Conservation (phyloP, 1,140 invertebrate genomes). For the Sipha flava region DNA sequence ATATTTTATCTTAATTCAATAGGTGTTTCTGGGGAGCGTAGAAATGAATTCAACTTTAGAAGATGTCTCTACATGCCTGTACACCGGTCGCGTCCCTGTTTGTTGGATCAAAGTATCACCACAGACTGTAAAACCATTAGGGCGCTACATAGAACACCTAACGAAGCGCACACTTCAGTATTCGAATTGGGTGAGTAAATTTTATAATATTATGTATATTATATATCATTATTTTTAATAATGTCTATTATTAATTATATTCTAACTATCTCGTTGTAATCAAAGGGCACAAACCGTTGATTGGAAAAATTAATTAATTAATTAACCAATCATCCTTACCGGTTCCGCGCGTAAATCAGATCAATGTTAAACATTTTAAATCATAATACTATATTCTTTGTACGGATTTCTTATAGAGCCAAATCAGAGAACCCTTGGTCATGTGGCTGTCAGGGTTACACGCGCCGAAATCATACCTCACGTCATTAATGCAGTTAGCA, state of each 20-base stretch:
- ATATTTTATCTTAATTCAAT: slow-evolving; percentile 43
- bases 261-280: too few species aligned
- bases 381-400: neutral
- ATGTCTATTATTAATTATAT: neutral
- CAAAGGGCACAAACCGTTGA: too few species aligned
- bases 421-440: slow-evolving; percentile 65
- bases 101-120: slow-evolving; percentile 73
- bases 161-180: slow-evolving; percentile 61
- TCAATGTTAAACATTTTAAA: neutral
- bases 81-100: slow-evolving; percentile 70
- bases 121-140: slow-evolving; percentile 70
- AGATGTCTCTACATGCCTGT: slow-evolving; percentile 69
- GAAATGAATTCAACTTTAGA: slow-evolving; percentile 79
- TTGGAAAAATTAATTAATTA: too few species aligned
- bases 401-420: neutral
- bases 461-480: slow-evolving; percentile 80
- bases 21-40: slow-evolving; percentile 68
- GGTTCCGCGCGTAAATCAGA: neutral
- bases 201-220: neutral
- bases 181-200: slow-evolving; percentile 57
- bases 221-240: neutral
- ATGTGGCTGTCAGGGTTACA: slow-evolving; percentile 88
- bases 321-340: too few species aligned
- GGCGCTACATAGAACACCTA: slow-evolving; percentile 81
- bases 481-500: slow-evolving; percentile 73